Percentiles rank a stretch among this genome's conserved stretches.
Evolutionary conservation across 2,113 vertebrate species (phyloP).

Genomic region (Pogonocichla stellata): DNA sequence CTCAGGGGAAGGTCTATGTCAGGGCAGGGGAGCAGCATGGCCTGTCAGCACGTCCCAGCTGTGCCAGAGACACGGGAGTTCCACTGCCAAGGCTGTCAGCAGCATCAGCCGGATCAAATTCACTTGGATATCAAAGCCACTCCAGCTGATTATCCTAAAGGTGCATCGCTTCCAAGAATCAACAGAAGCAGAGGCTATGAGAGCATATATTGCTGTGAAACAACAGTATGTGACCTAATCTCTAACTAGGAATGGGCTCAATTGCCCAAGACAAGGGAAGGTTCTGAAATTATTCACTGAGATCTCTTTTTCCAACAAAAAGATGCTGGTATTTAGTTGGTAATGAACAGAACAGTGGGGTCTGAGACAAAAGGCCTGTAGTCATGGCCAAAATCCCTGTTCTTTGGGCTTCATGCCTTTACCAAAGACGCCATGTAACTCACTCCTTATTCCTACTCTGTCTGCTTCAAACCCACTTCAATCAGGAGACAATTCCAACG

Average conservation of each 20-base stretch:
- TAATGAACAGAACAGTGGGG: neutral
- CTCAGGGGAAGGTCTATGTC: neutral
- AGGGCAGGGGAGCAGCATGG: neutral
- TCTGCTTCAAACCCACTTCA: neutral
- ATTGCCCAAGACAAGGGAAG: neutral
- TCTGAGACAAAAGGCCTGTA: neutral
- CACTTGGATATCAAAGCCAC: neutral
- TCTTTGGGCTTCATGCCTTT: neutral
- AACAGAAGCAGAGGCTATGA: neutral
- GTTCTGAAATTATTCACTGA: neutral
- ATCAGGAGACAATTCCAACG: neutral
- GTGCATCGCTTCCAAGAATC: fast-evolving
- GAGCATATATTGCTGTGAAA: neutral
- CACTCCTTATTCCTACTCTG: neutral
- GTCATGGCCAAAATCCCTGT: fast-evolving
- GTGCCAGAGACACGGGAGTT: neutral
- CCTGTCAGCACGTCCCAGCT: neutral
- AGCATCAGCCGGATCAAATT: neutral
- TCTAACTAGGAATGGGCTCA: neutral
- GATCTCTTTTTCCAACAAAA: neutral
- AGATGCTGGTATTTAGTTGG: neutral
- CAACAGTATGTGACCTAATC: neutral
- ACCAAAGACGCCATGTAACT: neutral
- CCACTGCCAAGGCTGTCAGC: neutral
- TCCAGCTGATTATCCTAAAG: neutral